Percentiles rank a stretch among this genome's conserved stretches.
Evolutionary conservation across 2,888 invertebrate species (phyloP).

Genomic region (Hartigia nigra): DNA sequence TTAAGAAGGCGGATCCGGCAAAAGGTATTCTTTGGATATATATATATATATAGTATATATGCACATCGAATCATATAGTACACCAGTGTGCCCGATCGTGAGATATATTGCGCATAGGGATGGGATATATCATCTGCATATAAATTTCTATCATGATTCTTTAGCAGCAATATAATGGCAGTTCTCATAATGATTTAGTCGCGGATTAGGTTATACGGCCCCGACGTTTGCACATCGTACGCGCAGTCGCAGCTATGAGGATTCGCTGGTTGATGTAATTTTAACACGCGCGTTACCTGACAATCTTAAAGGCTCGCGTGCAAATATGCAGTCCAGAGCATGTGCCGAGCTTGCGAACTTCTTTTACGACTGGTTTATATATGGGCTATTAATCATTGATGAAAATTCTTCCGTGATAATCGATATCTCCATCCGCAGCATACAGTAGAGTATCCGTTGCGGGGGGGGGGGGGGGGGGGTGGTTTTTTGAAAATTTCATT

Average conservation of each 20-base stretch:
- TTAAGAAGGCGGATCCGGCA: conserved; percentile 19
- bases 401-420: background rate
- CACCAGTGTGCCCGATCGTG: background rate
- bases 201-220: background rate
- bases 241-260: background rate
- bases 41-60: background rate
- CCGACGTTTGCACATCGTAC: background rate
- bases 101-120: background rate
- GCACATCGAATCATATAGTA: no score
- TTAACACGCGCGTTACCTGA: background rate
- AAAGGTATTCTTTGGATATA: background rate
- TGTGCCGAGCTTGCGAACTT: background rate
- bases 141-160: background rate
- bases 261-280: background rate
- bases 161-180: background rate
- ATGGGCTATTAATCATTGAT: background rate
- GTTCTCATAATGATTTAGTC: background rate
- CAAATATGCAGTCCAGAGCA: background rate
- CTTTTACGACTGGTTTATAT: background rate
- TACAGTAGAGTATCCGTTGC: background rate
- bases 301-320: background rate
- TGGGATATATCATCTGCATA: background rate
- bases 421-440: background rate
- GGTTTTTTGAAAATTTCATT: background rate
- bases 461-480: background rate